Evolutionary conservation across 2,888 invertebrate genomes (phyloP).

Genomic region (Mimas tiliae): DNA sequence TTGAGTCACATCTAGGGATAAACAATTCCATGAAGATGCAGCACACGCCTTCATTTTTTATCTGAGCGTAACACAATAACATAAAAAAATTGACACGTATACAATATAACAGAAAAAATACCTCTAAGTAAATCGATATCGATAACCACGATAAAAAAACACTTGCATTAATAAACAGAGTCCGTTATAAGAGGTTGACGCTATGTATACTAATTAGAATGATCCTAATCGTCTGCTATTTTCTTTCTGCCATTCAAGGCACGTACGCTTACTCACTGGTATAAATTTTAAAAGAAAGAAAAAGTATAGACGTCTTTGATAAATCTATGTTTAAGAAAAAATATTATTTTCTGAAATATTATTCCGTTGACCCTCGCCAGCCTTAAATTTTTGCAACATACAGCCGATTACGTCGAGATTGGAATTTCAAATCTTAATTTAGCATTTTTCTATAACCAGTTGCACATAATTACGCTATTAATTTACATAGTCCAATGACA

Average conservation of each 20-base stretch:
- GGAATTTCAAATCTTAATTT: not conserved
- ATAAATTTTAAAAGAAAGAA: slow-evolving; percentile 7
- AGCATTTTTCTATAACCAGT: not conserved
- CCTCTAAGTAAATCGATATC: too few species aligned
- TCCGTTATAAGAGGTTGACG: slow-evolving; percentile 15
- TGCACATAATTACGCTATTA: not conserved
- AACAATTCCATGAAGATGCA: too few species aligned
- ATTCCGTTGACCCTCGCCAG: slow-evolving; percentile 2
- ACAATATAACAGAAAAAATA: too few species aligned
- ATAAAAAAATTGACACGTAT: too few species aligned
- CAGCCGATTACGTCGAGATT: not conserved
- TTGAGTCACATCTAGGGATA: too few species aligned
- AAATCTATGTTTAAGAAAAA: not conserved
- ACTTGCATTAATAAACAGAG: slow-evolving; percentile 8
- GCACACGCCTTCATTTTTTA: too few species aligned
- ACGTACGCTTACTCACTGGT: not conserved
- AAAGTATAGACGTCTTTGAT: not conserved
- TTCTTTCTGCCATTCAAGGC: not conserved
- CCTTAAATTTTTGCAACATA: not conserved
- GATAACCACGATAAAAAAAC: not conserved
- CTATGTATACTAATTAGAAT: slow-evolving; percentile 12
- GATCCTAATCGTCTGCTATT: slow-evolving; percentile 4
- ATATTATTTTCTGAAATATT: not conserved
- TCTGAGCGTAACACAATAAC: too few species aligned
- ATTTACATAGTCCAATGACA: slow-evolving; percentile 25